Conservation (phyloP, 1,140 invertebrate species). For the Diachasmimorpha longicaudata region DNA sequence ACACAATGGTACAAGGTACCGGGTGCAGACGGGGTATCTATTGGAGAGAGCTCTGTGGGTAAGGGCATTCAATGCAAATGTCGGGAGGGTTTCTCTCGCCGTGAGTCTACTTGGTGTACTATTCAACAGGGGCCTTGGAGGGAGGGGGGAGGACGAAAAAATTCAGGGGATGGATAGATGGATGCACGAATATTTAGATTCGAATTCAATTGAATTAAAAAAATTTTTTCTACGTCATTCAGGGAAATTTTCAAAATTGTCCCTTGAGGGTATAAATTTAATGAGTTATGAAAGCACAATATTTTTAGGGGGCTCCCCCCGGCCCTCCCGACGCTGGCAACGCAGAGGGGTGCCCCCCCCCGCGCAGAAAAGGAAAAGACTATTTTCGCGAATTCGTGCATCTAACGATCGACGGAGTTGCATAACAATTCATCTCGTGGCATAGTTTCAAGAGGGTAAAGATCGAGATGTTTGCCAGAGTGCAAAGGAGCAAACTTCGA, state of each 20-base stretch:
- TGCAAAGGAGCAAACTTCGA: constrained; percentile 13
- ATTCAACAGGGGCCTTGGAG: neutral
- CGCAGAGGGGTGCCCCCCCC: too few species aligned
- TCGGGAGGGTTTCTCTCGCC: constrained; percentile 22
- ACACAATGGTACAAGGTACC: constrained; percentile 40
- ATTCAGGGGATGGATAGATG: neutral
- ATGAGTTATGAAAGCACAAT: too few species aligned
- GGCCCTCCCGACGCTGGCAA: too few species aligned
- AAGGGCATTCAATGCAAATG: constrained; percentile 40
- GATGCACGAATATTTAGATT: neutral
- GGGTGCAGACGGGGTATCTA: constrained; percentile 31
- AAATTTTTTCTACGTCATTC: neutral
- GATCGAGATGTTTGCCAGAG: neutral
- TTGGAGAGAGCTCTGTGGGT: constrained; percentile 28
- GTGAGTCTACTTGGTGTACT: neutral
- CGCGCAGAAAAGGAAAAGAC: neutral
- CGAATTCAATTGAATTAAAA: neutral
- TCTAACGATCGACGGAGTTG: neutral
- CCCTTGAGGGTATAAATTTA: too few species aligned
- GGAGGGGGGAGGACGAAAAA: too few species aligned
- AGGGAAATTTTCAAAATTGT: too few species aligned
- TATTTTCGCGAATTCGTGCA: neutral
- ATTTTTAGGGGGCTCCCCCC: too few species aligned
- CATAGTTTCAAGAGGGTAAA: constrained; percentile 6
- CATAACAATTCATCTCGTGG: neutral